These are phyloP conservation scores for Drosophila picticornis DNA, from an alignment of 2,888 invertebrate species.

Conservation along the genomic window DNA sequence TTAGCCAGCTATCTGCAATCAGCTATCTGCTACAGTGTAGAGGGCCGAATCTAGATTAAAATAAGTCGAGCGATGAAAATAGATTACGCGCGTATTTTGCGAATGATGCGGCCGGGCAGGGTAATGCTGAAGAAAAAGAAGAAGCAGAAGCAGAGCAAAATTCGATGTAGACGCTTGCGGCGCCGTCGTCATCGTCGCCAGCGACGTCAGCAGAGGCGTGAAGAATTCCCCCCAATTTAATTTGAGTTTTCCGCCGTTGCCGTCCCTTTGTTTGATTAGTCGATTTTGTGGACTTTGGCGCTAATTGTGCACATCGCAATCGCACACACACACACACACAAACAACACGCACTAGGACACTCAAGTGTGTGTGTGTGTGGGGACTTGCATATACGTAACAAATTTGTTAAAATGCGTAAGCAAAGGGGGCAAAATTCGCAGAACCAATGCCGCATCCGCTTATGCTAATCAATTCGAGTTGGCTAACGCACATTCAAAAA, in stretches of 20 bases:
- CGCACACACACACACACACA: conserved; percentile 14
- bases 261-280: conserved; percentile 71
- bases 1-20: conserved; percentile 32
- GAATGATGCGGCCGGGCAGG: conserved; percentile 50
- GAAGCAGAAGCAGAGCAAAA: conserved; percentile 1
- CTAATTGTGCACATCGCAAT: conserved; percentile 63
- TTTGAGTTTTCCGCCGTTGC: conserved; percentile 57
- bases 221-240: conserved; percentile 64
- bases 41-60: conserved; percentile 66
- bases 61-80: conserved; percentile 76
- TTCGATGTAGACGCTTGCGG: conserved; percentile 8
- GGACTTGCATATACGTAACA: conserved; percentile 40
- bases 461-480: conserved; percentile 64
- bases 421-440: conserved; percentile 28
- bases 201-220: conserved; percentile 53
- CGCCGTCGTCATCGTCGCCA: neutral
- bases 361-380: conserved; percentile 16
- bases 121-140: conserved; percentile 18
- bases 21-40: conserved; percentile 9
- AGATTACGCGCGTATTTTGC: conserved; percentile 74
- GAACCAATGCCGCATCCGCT: conserved; percentile 50
- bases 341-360: conserved; percentile 12
- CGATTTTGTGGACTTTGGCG: conserved; percentile 72
- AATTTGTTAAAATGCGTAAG: conserved; percentile 37
- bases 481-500: conserved; percentile 29